Evolutionary conservation across 2,113 vertebrate species (phyloP).

Genomic region (Bostrychus sinensis): DNA sequence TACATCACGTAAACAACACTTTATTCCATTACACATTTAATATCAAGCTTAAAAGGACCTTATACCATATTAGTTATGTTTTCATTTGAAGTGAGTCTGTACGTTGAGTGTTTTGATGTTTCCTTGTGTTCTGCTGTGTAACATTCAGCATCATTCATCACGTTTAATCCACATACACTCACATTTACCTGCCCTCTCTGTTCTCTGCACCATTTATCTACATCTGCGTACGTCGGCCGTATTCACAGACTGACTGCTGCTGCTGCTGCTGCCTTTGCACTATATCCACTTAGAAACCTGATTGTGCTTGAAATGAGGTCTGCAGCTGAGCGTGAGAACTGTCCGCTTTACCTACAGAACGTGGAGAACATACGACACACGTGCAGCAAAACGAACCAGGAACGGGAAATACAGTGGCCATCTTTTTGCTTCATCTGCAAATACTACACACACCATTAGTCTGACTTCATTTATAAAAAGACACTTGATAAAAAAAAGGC

Average conservation of each 20-base stretch:
- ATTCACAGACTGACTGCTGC: conserved; percentile 40
- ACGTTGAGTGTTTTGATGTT: too few species aligned
- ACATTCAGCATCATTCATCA: neutral
- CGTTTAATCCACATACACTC: conserved; percentile 9
- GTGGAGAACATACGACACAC: conserved; percentile 45
- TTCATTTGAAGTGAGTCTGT: too few species aligned
- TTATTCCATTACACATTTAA: too few species aligned
- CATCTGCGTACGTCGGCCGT: conserved; percentile 22
- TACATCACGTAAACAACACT: too few species aligned
- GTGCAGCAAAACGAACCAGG: conserved; percentile 1
- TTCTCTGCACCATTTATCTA: conserved; percentile 12
- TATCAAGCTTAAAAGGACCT: too few species aligned
- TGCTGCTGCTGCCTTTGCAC: conserved; percentile 15
- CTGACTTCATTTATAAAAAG: neutral
- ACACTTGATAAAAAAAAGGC: too few species aligned
- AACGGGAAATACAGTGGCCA: conserved; percentile 1
- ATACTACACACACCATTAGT: neutral
- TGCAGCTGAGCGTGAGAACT: conserved; percentile 25
- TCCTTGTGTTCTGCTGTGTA: too few species aligned
- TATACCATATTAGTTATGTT: too few species aligned
- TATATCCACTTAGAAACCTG: conserved; percentile 59
- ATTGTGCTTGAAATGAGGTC: conserved; percentile 68
- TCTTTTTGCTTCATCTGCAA: too few species aligned
- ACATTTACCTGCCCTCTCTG: neutral
- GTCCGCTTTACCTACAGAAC: conserved; percentile 42